phyloP scores from a whole-genome alignment of 23 tunicate species.

The Styela plicata region DNA sequence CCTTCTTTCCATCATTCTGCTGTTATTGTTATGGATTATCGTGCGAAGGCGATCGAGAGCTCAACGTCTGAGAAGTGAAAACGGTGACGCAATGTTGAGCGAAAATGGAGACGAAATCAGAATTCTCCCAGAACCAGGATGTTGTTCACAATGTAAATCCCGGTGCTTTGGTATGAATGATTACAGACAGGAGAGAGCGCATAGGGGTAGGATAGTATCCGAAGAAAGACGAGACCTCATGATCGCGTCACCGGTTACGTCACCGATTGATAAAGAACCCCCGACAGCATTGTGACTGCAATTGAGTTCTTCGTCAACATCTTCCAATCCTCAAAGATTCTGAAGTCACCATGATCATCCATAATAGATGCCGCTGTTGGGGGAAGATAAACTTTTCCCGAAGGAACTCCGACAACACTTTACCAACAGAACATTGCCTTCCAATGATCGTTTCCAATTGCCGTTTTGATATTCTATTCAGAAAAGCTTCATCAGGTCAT shows the following conservation, averaged over 20 bases:
- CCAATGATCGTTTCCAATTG: no score
- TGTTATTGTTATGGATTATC: neutral
- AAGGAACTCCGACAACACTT: no score
- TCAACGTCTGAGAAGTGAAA: neutral
- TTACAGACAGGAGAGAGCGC: neutral
- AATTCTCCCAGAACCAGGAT: neutral
- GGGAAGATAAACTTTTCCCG: no score
- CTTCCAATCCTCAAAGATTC: no score
- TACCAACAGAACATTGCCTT: no score
- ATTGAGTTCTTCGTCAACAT: no score
- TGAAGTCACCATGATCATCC: no score
- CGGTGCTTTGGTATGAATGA: neutral
- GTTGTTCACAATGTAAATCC: neutral
- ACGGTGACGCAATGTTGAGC: neutral
- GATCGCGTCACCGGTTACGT: constrained; percentile 26
- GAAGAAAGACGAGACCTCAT: constrained; percentile 46
- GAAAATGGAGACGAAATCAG: neutral
- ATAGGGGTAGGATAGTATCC: constrained; percentile 11
- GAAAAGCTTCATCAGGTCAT: no score
- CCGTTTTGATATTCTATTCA: no score
- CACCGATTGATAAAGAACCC: constrained; percentile 25
- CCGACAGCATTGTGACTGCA: constrained; percentile 5
- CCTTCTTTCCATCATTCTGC: neutral
- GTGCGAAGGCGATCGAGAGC: neutral
- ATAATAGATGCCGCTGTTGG: no score